Base-by-base conservation (phyloP, 2,113 vertebrate species). In the Regulus satrapa region DNA sequence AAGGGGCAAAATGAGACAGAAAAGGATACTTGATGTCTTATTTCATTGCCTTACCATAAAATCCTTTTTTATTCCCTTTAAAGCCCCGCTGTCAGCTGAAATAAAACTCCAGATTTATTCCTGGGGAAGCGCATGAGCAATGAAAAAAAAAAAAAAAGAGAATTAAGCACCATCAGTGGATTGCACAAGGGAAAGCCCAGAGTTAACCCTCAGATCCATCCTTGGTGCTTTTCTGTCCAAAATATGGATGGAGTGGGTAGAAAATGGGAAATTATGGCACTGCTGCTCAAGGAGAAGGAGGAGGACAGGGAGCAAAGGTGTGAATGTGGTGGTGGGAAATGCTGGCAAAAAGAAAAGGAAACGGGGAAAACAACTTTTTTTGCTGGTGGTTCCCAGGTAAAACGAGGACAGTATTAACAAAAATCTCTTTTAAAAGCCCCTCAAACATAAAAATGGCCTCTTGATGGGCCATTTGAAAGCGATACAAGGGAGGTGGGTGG, bases 21-120 rank as follows among this genome's bases (percentile, higher is more conserved):
- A 68, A 76, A 40, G 41, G 69, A 32, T 40, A 56, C 14, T 52
- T 45, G 31, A 90, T 69, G 66, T 76, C 67, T 69, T 45, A 32
- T 21, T 89, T 89, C 48, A 63, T 23, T 67, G 77, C 84, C 54
- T 92, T 41, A 12, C 63, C 20, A 24, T 76, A 66, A 95, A 95
- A 91, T 56, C 59, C 34, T 45, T 81, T 46, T 85, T 81, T 66
- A 94, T 79, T 88, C 68, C 71, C 89, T 91, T 76, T 67, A 91
- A 94, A 94, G 73, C 87, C 56, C 54, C 1, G 12, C 45, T 88
- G 89, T 89, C 94, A 92, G 55, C 56, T 41, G 51, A 95, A 95
- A 76, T 68, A 85, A 68, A 82, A 55, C 38, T 69, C 63, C 24
- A 51, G 71, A 95, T 88, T 95, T 89, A 89, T 89, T 91, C 49